Evolutionary conservation across 2,888 invertebrate species (phyloP), one percentile per base, ranked within the genome.

Genomic region (Himalopsyche anomala): DNA sequence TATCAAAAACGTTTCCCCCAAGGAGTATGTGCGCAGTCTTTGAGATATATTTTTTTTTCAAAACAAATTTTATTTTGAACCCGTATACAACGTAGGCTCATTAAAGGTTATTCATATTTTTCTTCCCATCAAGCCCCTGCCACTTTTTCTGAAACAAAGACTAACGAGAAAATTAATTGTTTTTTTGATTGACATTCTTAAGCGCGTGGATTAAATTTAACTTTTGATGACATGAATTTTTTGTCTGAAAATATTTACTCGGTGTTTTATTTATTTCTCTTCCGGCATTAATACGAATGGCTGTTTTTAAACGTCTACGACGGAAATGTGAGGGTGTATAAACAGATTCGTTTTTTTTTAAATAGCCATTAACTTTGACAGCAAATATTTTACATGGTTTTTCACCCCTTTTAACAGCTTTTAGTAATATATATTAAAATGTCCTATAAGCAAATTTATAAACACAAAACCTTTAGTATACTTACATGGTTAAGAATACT

Each of bases 41-140:
- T 51, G 51, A 15, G 51, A 15, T 51, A 15, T 45, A 40, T 1
- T 45, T 45, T 45, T 45, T 8, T 28, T 19, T 62, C 45, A 82
- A 85, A 82, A 79, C 79, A 55, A 82, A 82, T 79, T 62, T 85
- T 85, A 62, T 62, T 85, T 38, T 17, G 81, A 45, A 85, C 82
- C 54, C 62, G 79, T 82, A 82, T 82, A 85, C 85, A 82, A 69
- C 79, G 82, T 79, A 55, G 85, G 69, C 85, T 85, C 85, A 82
- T 85, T 85, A 82, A 85, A 85, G 55, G 74, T 85, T 81, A 82
- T 85, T 85, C 82, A 85, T 82, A 82, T 85, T 82, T 80, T 56
- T 55, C 84, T 84, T 80, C 84, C 56, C 42, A 42, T 80, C 80
- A 80, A 55, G 62, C 36, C 80, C 28, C 80, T 80, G 84, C 38